Base-by-base conservation (phyloP, 2,888 invertebrate genomes). In the Catocala nupta region DNA sequence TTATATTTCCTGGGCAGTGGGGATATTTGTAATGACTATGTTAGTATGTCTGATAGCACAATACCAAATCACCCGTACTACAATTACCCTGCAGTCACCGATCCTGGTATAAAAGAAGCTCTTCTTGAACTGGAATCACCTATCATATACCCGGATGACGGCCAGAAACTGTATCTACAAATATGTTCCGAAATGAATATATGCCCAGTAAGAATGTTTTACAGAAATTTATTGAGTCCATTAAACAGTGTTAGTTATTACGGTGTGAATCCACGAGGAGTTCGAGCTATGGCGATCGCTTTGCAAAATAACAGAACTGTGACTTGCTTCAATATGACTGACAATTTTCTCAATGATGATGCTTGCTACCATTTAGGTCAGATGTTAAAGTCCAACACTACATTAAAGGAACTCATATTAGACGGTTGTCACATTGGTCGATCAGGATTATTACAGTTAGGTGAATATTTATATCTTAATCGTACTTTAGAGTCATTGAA, bases 81-180 rank as follows among this genome's bases (percentile, higher is more conserved):
- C 64, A 80, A 78, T 45, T 87, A 84, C 63, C 85, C 84, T 1
- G 70, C 80, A 0, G 80, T 87, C 9, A 34, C 52, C 10, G 84
- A 88, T 58, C 86, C 87, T n/a, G 88, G 86, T 5, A 86, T 87
- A 39, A 59, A 65, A 55, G 62, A 80, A 33, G 87, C 87, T 5
- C 60, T 88, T 7, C 55, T 78, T 5, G 34, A 6, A 5, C 70
- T 81, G 5, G 78, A 81, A 16, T 53, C 65, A 56, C 73, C 77
- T 12, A 8, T 74, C 7, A 68, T 76, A 49, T 82, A 80, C 47
- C 25, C 69, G 13, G 81, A 83, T 16, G 80, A 87, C 49, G 87
- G 88, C 5, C 83, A 81, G 47, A 77, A 80, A 11, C 62, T 85
- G 10, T 88, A 88, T 60, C 44, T 82, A 52, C 68, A 76, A 5